A percentile compares a stretch with the other conserved stretches of the same genome.
phyloP scores from a whole-genome alignment of 2,797 vertebrate species.

The Lophura swinhoii region DNA sequence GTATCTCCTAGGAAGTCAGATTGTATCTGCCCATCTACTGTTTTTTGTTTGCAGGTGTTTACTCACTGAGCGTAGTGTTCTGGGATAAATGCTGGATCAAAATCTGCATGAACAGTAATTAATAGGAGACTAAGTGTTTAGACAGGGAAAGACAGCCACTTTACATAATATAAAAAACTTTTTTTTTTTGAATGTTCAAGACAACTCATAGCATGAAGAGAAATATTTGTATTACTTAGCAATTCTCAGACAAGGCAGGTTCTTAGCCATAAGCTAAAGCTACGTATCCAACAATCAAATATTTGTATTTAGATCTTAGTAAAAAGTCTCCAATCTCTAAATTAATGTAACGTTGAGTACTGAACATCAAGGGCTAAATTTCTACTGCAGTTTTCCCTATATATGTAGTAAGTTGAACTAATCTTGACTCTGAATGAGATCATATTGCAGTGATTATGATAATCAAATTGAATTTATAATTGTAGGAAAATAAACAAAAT shows the following conservation, averaged over 20 bases:
- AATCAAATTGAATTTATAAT: background rate
- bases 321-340: background rate
- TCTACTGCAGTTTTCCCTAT: background rate
- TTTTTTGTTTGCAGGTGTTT: background rate
- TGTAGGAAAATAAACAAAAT: background rate
- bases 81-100: background rate
- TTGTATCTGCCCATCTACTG: rapidly evolving
- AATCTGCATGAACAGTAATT: background rate
- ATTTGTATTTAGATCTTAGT: background rate
- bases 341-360: background rate
- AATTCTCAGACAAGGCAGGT: background rate
- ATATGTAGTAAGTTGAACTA: background rate
- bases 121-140: background rate
- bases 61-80: background rate
- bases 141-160: background rate
- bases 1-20: background rate
- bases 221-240: background rate
- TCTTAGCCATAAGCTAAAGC: background rate
- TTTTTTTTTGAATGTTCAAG: background rate
- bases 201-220: background rate
- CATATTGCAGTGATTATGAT: background rate
- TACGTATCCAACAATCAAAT: background rate
- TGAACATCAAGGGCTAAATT: background rate
- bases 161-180: background rate
- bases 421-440: background rate